Conservation (phyloP, 2,888 invertebrate genomes). For the Malachius bipustulatus region DNA sequence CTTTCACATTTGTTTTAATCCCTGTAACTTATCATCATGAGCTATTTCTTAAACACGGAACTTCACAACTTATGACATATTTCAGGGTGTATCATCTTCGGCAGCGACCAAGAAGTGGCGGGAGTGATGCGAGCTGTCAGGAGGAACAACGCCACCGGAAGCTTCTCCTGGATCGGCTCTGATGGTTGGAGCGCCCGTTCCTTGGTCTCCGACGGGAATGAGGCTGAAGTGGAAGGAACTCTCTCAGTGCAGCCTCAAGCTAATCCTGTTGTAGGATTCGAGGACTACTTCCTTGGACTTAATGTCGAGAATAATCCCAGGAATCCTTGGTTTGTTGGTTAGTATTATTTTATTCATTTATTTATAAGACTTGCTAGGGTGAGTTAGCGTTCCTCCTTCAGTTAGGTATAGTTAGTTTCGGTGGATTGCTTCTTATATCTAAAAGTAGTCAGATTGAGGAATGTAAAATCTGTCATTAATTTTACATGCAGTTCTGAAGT, state of each 20-base stretch:
- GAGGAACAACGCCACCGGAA: constrained; percentile 73
- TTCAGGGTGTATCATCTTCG: constrained; percentile 87
- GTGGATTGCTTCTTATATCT: too few species aligned
- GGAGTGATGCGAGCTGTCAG: constrained; percentile 89
- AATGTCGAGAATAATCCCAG: constrained; percentile 78
- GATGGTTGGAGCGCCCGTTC: constrained; percentile 92
- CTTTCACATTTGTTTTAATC: not conserved
- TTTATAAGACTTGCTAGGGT: too few species aligned
- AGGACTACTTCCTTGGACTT: constrained; percentile 72
- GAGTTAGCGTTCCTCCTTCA: too few species aligned
- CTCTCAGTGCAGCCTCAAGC: constrained; percentile 91
- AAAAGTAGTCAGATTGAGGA: too few species aligned
- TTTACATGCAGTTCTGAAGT: too few species aligned
- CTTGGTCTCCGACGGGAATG: constrained; percentile 77
- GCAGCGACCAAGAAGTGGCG: constrained; percentile 93
- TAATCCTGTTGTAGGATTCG: constrained; percentile 76
- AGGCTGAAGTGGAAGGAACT: constrained; percentile 85
- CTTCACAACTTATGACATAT: constrained; percentile 11
- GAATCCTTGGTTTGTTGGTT: constrained; percentile 94
- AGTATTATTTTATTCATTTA: too few species aligned
- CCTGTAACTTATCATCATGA: not conserved
- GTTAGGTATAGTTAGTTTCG: too few species aligned
- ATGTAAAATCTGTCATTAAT: too few species aligned
- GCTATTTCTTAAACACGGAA: too few species aligned
- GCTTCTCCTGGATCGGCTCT: constrained; percentile 92